Evolutionary conservation across 2,797 vertebrate species (phyloP).

Genomic region (Psittacula echo): DNA sequence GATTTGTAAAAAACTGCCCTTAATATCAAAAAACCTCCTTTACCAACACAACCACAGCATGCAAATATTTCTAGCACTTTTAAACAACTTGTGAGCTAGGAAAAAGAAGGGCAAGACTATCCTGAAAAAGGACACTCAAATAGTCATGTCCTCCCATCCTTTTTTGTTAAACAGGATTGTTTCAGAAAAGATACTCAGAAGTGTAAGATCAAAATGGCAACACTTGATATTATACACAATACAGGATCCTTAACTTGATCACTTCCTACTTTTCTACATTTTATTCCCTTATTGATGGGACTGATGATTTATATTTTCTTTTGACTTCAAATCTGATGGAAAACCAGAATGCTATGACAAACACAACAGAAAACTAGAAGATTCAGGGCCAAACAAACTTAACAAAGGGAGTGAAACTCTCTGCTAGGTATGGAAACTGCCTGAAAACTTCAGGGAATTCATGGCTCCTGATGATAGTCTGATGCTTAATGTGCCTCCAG

Average conservation of each 20-base stretch:
- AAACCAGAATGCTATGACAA: not conserved
- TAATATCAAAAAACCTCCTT: not conserved
- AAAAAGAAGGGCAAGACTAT: not conserved
- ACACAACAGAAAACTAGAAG: not conserved
- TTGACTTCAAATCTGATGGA: not conserved
- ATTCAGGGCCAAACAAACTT: not conserved
- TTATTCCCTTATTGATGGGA: not conserved
- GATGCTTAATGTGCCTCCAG: not conserved
- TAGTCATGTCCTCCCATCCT: accelerated
- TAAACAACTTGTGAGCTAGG: not conserved
- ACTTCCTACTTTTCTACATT: not conserved
- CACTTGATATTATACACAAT: not conserved
- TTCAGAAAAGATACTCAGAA: not conserved
- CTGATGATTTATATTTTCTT: not conserved
- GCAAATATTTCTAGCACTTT: not conserved
- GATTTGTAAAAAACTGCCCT: not conserved
- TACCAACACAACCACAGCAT: not conserved
- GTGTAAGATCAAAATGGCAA: not conserved
- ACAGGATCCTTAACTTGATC: not conserved
- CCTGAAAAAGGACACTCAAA: not conserved
- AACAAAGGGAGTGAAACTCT: not conserved
- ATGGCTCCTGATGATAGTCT: not conserved
- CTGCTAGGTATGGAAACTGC: not conserved
- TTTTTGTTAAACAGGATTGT: not conserved
- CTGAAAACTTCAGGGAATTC: not conserved